Base-by-base conservation (phyloP, 2,797 vertebrate species). In the Parauchenoglanis punctatus region DNA sequence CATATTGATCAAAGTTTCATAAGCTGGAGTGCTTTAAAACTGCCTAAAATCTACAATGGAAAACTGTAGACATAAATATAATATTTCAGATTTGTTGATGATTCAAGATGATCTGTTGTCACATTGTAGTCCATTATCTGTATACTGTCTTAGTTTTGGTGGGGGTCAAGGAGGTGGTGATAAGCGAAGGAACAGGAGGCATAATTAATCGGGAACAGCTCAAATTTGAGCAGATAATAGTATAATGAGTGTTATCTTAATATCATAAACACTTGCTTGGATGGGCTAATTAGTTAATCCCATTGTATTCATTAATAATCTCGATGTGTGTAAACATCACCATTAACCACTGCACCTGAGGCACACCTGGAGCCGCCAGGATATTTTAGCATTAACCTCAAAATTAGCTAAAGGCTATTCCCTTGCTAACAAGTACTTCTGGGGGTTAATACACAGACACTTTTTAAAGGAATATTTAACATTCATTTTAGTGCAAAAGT, bases 241-340 rank as follows among this genome's bases (percentile, higher is more conserved):
- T 91, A 93, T 95, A 89, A 90, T 89, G 81, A 44, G 92, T 5
- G 78, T 93, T 95, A 95, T 95, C 94, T 94, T 78, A 40, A 61
- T 87, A 92, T 93, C 92, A 94, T 91, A 93, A 87, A 92, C 91
- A 92, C 91, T 92, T 92, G 89, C 78, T 90, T 90, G 88, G 91
- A 89, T 89, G 88, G 84, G 91, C 90, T 90, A 91, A 88, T 87
- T 92, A 93, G 65, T 90, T 94, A 93, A 93, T 94, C 91, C 93
- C 89, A 91, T 94, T 96, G 94, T 96, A 85, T 85, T 92, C 72
- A 84, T 91, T 92, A 91, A 87, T 93, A 94, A 90, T 91, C 91
- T 91, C 93, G 92, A 94, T 94, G 86, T 92, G 90, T 89, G 90
- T 93, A 94, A 95, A 95, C 93, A 91, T 75, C 63, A 76, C 67